These are phyloP conservation scores for Ctenodactylus gundi DNA, from an alignment of 2,113 vertebrate species.

Conservation along the genomic window DNA sequence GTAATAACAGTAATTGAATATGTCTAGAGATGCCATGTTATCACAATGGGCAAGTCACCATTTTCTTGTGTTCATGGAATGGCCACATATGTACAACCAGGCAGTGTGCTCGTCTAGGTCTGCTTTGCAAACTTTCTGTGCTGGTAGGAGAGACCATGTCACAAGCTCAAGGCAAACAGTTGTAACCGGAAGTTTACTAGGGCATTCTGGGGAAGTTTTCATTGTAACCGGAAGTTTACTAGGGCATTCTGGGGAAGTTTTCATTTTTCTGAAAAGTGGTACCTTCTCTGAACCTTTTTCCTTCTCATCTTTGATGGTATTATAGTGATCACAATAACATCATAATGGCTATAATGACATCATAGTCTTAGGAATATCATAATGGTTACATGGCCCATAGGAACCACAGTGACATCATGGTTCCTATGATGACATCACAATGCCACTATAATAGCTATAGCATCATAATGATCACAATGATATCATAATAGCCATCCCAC, in stretches of 20 bases:
- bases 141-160: neutral
- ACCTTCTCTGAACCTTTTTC: neutral
- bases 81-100: neutral
- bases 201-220: neutral
- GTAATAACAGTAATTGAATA: fast-evolving
- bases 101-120: neutral
- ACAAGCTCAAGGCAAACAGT: neutral
- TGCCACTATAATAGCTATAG: neutral
- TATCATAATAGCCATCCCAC: too few species aligned
- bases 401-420: neutral
- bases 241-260: neutral
- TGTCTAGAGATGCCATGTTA: neutral
- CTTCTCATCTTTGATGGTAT: neutral
- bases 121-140: neutral
- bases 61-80: neutral
- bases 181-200: neutral
- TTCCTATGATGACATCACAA: neutral
- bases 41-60: too few species aligned
- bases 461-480: neutral
- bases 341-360: neutral
- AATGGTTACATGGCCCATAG: too few species aligned
- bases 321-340: neutral
- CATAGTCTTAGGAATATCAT: too few species aligned
- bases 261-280: neutral
- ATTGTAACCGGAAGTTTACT: neutral